Percentiles rank a stretch among this genome's conserved stretches.
These are phyloP conservation scores for Rhaphigaster nebulosa DNA, from an alignment of 2,888 invertebrate genomes.

Conservation along the genomic window DNA sequence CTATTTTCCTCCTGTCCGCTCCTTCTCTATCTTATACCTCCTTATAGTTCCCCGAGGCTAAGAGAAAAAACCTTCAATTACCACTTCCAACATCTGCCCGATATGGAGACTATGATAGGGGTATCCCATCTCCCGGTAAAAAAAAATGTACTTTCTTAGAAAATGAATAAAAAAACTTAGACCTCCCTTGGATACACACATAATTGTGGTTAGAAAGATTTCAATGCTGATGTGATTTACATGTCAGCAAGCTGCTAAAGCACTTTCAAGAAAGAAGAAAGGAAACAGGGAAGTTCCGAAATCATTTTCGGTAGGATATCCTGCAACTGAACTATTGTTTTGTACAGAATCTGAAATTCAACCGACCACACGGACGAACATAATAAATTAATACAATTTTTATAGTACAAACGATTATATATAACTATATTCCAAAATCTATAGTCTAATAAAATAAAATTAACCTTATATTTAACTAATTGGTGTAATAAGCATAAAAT, in stretches of 20 bases:
- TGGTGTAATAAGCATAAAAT: too few relatives aligned
- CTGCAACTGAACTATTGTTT: too few relatives aligned
- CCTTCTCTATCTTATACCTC: conserved; percentile 47
- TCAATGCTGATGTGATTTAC: neutral
- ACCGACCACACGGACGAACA: too few relatives aligned
- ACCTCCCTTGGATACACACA: neutral
- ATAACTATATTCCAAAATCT: too few relatives aligned
- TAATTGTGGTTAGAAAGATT: neutral
- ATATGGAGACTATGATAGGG: conserved; percentile 26
- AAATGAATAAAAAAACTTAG: neutral
- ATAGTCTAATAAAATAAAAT: too few relatives aligned
- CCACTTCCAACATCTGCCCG: conserved; percentile 42
- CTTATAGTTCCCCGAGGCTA: neutral
- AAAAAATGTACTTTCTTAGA: neutral
- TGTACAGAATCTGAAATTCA: too few relatives aligned
- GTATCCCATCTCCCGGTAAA: neutral
- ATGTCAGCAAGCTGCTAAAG: neutral
- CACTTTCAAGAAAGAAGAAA: neutral
- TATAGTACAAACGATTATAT: too few relatives aligned
- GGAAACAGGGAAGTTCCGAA: neutral
- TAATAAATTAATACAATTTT: too few relatives aligned
- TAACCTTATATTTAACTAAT: too few relatives aligned
- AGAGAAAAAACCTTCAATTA: conserved; percentile 40
- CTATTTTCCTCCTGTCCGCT: conserved; percentile 57
- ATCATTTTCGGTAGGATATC: too few relatives aligned